phyloP scores from a whole-genome alignment of 2,888 invertebrate species.

The Volucella inflata region DNA sequence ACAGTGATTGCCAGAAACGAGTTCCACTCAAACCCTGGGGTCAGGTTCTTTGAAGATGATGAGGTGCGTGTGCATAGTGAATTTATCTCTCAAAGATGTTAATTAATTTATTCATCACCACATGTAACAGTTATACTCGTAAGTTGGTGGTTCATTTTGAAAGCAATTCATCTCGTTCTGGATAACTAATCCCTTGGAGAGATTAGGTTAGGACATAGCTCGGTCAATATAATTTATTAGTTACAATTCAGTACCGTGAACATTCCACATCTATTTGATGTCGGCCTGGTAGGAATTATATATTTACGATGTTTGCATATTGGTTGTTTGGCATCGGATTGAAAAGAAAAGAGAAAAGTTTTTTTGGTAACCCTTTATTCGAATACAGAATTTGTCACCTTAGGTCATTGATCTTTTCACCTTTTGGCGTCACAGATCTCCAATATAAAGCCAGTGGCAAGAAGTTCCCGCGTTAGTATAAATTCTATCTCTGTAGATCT shows the following conservation, averaged over 20 bases:
- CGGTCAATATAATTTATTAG: no score
- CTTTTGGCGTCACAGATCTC: not conserved
- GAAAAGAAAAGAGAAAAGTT: constrained; percentile 6
- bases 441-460: constrained; percentile 26
- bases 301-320: constrained; percentile 11
- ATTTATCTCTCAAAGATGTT: not conserved
- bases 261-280: no score
- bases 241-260: no score
- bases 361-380: constrained; percentile 29
- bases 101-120: not conserved
- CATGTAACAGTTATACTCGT: not conserved
- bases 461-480: constrained; percentile 29
- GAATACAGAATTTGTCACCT: constrained; percentile 14
- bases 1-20: not conserved
- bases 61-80: not conserved
- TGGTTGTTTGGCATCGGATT: not conserved
- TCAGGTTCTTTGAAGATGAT: constrained; percentile 2
- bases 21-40: constrained; percentile 2
- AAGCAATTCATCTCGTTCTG: not conserved
- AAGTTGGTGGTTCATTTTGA: not conserved
- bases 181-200: not conserved
- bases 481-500: not conserved
- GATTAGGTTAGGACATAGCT: no score
- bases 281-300: not conserved
- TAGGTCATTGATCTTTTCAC: constrained; percentile 7